Base-by-base conservation (phyloP, 2,888 invertebrate genomes). In the Polia nebulosa region DNA sequence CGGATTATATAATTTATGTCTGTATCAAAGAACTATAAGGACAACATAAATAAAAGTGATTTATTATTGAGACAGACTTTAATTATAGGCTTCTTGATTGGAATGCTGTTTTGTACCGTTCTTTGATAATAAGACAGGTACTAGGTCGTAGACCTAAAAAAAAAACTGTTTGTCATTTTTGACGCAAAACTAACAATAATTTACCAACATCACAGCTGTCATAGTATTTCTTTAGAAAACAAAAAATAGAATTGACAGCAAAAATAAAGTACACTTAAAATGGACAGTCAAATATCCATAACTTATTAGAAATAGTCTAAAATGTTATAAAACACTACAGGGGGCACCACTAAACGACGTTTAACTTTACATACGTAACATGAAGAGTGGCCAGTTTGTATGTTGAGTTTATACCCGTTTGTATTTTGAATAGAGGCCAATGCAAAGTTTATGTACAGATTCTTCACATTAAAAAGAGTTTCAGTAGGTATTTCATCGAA, bases 321-420 rank as follows among this genome's bases (percentile, higher is more conserved):
- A 53, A 53, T 9, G 57, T 41, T 32, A 59, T 76, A 76, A 58
- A 69, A 70, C 69, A 25, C 72, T 36, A 1, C 72, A 69, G 77
- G 72, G 67, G 72, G 69, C 2, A 2, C 52, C 20, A n/a, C 47
- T 72, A 76, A 77, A 55, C 20, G 34, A 20, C 11, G 5, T 15
- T 53, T 8, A 15, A 27, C 11, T 49, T 67, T 25, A 66, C 41
- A 67, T 76, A 75, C 1, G 17, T 32, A 3, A 27, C 22, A 20
- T 67, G 20, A 34, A 67, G 0, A 44, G 39, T 32, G 20, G 8
- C 27, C 22, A 32, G n/a, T 44, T 39, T 32, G 4, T 22, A 25
- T 32, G n/a, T n/a, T n/a, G n/a, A n/a, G n/a, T n/a, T n/a, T n/a
- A n/a, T n/a, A n/a, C n/a, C n/a, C n/a, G n/a, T n/a, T n/a, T n/a